These are phyloP conservation scores for Mesocentrotus franciscanus DNA, from an alignment of 53 echinoderm and acorn worm species.

Conservation along the genomic window DNA sequence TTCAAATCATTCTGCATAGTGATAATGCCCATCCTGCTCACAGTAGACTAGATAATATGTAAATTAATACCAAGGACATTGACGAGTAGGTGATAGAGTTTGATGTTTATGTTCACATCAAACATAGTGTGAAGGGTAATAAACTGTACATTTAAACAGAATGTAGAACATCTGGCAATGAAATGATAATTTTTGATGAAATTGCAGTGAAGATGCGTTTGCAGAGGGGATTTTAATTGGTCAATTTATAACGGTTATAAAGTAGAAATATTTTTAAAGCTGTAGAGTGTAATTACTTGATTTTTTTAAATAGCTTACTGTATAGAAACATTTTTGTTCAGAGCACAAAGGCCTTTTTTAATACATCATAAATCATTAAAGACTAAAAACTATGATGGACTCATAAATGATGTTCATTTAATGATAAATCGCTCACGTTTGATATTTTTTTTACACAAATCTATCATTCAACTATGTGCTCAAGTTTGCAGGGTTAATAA, in stretches of 20 bases:
- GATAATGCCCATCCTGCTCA: background rate
- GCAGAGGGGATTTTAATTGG: background rate
- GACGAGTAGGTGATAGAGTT: background rate
- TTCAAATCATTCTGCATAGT: no score
- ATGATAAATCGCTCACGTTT: background rate
- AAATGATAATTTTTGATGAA: background rate
- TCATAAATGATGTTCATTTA: background rate
- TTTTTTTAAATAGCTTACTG: no score
- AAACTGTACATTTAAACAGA: background rate
- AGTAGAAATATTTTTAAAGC: no score
- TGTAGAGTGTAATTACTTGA: no score
- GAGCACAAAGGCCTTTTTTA: background rate
- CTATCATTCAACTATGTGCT: background rate
- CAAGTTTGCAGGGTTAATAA: background rate
- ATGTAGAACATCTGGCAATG: background rate
- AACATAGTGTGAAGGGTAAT: background rate
- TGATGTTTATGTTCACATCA: background rate
- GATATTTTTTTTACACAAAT: background rate
- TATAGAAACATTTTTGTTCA: no score
- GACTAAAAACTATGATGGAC: background rate
- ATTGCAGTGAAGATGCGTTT: background rate
- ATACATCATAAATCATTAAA: background rate
- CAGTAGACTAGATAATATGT: background rate
- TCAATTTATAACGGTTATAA: background rate
- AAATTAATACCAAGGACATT: background rate